Base-by-base conservation (phyloP, 2,888 invertebrate genomes). In the Plagiodera versicolora region DNA sequence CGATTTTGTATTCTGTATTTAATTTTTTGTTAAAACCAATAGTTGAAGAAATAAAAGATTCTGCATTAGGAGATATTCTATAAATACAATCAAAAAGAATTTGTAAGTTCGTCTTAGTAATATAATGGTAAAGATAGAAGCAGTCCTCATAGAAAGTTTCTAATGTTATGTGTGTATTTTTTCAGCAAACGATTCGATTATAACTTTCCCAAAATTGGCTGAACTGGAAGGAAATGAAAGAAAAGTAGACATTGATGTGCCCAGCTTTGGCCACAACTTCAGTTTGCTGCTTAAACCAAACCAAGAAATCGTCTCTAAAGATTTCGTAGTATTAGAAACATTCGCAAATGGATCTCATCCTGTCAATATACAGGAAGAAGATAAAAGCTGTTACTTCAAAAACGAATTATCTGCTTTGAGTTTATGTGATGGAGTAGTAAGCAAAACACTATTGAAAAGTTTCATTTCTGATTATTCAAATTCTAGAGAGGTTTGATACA, bases 401-500 rank as follows among this genome's bases (percentile, higher is more conserved):
- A 84, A 85, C 69, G 80, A 82, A 46, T 80, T 79, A 58, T 84
- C 85, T 39, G 86, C 87, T 3, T 70, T 87, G 56, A 86, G 83
- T 75, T 76, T 83, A 55, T 87, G 87, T 77, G 81, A 82, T 66
- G 86, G 85, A 77, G 81, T 86, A 79, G 86, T 87, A 77, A 81
- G 84, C 73, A 28, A 24, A 39, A n/a, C 6, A 39, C 14, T 6
- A 39, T n/a, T 6, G 65, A 39, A 39, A 39, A 39, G 10, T 28
- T 28, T n/a, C n/a, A n/a, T n/a, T n/a, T n/a, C 1, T 16, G 18
- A 30, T 20, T 11, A 32, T 18, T 20, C 3, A 5, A 14, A 61
- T 83, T 85, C 68, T 81, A 91, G 91, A 87, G 89, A 74, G 91
- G 92, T 58, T 83, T 91, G 70, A 83, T 91, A 64, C 76, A 79